Percentiles rank a stretch among this genome's conserved stretches.
phyloP scores from a whole-genome alignment of 2,113 vertebrate species.

The Manacus vitellinus region DNA sequence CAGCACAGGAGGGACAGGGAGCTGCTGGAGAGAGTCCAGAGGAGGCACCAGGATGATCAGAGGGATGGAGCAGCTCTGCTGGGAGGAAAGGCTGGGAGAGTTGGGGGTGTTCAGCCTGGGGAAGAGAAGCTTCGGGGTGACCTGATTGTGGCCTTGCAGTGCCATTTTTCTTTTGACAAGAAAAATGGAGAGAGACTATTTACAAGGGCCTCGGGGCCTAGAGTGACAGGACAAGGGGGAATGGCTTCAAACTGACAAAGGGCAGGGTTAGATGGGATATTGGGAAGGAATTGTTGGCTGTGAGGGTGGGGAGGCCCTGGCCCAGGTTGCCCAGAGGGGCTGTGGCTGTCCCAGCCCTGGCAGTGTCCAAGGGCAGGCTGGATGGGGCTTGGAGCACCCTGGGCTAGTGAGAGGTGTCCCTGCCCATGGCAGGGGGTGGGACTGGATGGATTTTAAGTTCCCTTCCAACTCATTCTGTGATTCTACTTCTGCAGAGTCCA shows the following conservation, averaged over 20 bases:
- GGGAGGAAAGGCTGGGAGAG: neutral
- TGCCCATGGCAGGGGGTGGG: neutral
- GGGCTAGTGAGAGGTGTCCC: neutral
- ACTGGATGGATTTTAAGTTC: neutral
- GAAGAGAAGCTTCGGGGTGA: neutral
- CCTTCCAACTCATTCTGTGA: neutral
- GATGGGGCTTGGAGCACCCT: neutral
- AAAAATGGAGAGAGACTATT: neutral
- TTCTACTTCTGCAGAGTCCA: neutral
- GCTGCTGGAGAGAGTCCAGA: neutral
- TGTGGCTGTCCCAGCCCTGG: neutral
- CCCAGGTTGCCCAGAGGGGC: neutral
- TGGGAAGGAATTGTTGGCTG: neutral
- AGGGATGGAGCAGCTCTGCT: neutral
- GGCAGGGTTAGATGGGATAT: neutral
- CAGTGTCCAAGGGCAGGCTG: neutral
- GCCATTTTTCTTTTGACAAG: neutral
- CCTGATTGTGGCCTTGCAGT: neutral
- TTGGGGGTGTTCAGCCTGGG: neutral
- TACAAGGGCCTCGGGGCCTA: fast-evolving
- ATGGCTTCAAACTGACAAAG: neutral
- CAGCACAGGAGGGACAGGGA: neutral
- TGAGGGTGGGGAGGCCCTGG: neutral
- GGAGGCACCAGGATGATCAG: fast-evolving
- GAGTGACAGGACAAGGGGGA: neutral